Percentiles rank a stretch among this genome's conserved stretches.
phyloP scores from a whole-genome alignment of 2,113 vertebrate genomes.

The Gallinago jamesoni region DNA sequence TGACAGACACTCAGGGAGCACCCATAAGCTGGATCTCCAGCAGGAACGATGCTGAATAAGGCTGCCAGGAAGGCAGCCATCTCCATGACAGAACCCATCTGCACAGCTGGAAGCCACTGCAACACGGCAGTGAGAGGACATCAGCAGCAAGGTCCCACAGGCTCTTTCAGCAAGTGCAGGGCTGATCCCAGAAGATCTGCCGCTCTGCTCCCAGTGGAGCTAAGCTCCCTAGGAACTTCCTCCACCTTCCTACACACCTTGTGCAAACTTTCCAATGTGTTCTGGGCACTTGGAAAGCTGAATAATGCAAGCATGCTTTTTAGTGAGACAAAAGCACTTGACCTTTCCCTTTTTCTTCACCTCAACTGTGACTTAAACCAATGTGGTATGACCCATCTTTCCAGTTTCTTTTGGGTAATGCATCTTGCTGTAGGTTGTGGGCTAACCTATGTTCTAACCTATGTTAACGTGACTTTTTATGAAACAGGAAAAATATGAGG shows the following conservation, averaged over 20 bases:
- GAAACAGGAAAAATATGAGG: not conserved
- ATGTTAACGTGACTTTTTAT: not conserved
- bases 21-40: not conserved
- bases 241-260: not conserved
- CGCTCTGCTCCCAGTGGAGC: not conserved
- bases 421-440: not conserved
- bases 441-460: not conserved
- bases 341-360: not conserved
- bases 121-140: rapidly evolving
- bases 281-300: not conserved
- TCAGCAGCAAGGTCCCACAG: rapidly evolving
- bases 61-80: not conserved
- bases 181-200: not conserved
- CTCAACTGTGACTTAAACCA: not conserved
- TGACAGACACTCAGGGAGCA: rapidly evolving
- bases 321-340: not conserved
- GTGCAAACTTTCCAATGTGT: not conserved
- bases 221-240: not conserved
- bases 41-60: rapidly evolving
- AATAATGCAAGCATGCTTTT: rapidly evolving
- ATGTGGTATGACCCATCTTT: not conserved
- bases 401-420: not conserved
- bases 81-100: rapidly evolving
- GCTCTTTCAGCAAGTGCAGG: not conserved
- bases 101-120: not conserved